Percentiles rank a stretch among this genome's conserved stretches.
Evolutionary conservation across 2,113 vertebrate species (phyloP).

Genomic region (Gallinago undulata): DNA sequence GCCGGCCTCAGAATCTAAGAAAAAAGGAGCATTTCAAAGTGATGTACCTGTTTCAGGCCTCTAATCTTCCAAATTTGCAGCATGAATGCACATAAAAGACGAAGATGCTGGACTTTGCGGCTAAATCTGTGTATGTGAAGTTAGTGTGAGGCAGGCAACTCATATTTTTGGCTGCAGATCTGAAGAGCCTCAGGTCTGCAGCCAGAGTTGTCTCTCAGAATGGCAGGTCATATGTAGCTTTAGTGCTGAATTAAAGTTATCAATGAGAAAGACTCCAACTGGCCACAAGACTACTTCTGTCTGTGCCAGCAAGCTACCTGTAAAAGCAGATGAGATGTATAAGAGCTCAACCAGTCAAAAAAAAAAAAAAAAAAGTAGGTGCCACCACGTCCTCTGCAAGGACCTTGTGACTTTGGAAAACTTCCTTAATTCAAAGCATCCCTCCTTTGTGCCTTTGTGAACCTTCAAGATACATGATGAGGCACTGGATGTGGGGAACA

Average conservation of each 20-base stretch:
- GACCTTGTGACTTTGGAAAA: neutral
- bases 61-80: neutral
- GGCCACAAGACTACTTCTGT: neutral
- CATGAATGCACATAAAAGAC: neutral
- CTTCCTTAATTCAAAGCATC: neutral
- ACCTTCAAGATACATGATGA: fast-evolving
- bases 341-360: neutral
- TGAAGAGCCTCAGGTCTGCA: neutral
- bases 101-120: neutral
- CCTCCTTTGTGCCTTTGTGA: neutral
- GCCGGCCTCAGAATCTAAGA: neutral
- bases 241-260: neutral
- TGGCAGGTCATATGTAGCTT: neutral
- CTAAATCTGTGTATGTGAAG: neutral
- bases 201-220: neutral
- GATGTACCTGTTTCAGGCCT: neutral
- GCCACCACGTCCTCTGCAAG: neutral
- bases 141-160: neutral
- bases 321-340: neutral
- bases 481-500: neutral
- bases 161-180: neutral
- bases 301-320: neutral
- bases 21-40: neutral
- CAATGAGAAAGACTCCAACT: neutral
- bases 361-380: neutral